phyloP scores from a whole-genome alignment of 2,888 invertebrate genomes.

The Synergus itoensis region DNA sequence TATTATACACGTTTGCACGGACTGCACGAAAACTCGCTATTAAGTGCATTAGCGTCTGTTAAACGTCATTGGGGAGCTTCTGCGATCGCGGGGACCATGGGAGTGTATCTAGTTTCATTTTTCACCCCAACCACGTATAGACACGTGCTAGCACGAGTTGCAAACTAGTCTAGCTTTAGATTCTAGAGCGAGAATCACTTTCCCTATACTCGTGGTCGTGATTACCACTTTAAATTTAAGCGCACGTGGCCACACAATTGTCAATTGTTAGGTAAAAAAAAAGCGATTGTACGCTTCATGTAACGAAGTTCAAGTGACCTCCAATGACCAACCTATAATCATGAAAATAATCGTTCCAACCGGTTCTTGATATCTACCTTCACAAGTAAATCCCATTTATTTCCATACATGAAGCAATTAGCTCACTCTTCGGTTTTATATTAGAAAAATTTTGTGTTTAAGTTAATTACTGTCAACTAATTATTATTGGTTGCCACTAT shows the following conservation, averaged over 20 bases:
- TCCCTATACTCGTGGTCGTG: constrained; percentile 11
- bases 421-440: no score
- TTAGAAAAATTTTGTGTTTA: no score
- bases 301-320: constrained; percentile 34
- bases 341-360: constrained; percentile 11
- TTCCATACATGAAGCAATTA: constrained; percentile 45
- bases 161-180: constrained; percentile 20
- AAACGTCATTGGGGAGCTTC: constrained; percentile 60
- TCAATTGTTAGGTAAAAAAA: constrained; percentile 1
- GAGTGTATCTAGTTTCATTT: constrained; percentile 57
- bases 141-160: constrained; percentile 26
- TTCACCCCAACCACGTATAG: constrained; percentile 44
- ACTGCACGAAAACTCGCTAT: constrained; percentile 73
- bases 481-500: no score
- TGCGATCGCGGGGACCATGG: constrained; percentile 36
- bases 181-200: constrained; percentile 22
- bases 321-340: not conserved
- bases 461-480: no score
- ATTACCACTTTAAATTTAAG: constrained; percentile 38
- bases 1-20: constrained; percentile 59
- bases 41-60: constrained; percentile 74
- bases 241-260: constrained; percentile 32
- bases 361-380: constrained; percentile 45
- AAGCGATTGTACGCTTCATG: constrained; percentile 14
- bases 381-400: not conserved